phyloP scores from a whole-genome alignment of 2,888 invertebrate genomes.

The Rhingia campestris region DNA sequence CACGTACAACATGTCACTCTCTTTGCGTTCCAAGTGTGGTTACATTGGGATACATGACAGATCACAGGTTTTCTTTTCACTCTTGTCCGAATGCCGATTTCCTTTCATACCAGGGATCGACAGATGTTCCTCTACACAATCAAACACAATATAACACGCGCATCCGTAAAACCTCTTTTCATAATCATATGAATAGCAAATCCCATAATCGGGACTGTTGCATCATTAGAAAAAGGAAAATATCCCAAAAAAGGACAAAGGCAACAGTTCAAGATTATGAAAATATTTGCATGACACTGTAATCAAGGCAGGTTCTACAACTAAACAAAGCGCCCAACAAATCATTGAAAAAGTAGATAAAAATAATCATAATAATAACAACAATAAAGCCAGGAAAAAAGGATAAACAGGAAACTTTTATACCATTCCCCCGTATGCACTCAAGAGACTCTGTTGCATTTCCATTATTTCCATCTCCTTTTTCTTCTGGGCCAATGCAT shows the following conservation, averaged over 20 bases:
- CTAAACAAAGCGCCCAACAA: constrained; percentile 9
- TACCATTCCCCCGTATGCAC: constrained; percentile 28
- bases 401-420: constrained; percentile 53
- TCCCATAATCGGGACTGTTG: constrained; percentile 58
- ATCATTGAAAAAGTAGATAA: constrained; percentile 55
- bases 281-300: constrained; percentile 72
- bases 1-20: too few relatives aligned
- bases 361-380: constrained; percentile 65
- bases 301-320: constrained; percentile 52
- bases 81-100: constrained; percentile 14
- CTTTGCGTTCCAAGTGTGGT: too few relatives aligned
- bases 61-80: constrained; percentile 6
- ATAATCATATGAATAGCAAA: constrained; percentile 55
- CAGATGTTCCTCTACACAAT: constrained; percentile 50
- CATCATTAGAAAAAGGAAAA: constrained; percentile 11
- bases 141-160: constrained; percentile 53
- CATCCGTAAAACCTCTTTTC: constrained; percentile 36
- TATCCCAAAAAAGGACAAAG: constrained; percentile 40
- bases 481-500: constrained; percentile 32
- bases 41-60: too few relatives aligned
- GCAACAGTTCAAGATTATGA: constrained; percentile 69
- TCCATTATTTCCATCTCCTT: constrained; percentile 8
- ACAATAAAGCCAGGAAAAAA: constrained; percentile 34
- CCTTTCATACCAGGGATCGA: constrained; percentile 3
- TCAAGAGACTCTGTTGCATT: constrained; percentile 27